phyloP scores from a whole-genome alignment of 2,797 vertebrate genomes.

The Threskiornis aethiopicus region DNA sequence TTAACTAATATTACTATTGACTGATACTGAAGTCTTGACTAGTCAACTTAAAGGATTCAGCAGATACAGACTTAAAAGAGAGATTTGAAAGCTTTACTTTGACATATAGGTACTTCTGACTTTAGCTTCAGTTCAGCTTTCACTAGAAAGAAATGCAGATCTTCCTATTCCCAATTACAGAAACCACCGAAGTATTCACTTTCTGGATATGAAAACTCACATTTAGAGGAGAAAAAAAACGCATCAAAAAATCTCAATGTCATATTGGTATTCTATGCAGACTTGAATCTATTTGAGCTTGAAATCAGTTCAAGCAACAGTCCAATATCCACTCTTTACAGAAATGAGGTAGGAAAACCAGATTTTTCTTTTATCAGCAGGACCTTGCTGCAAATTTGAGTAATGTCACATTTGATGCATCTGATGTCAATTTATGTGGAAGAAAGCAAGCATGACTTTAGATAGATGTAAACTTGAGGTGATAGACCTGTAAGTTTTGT shows the following conservation, averaged over 20 bases:
- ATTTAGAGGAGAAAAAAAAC: background rate
- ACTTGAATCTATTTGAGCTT: too few species aligned
- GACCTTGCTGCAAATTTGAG: too few species aligned
- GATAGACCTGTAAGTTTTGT: slow-evolving; percentile 12
- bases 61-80: background rate
- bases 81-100: background rate
- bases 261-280: too few species aligned
- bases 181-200: background rate
- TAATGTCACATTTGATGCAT: too few species aligned
- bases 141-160: background rate
- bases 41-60: background rate
- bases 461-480: background rate
- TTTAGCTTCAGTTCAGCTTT: background rate
- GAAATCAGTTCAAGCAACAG: too few species aligned
- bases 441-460: background rate
- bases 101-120: background rate
- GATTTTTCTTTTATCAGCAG: too few species aligned
- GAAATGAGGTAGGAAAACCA: too few species aligned
- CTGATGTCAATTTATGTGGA: too few species aligned
- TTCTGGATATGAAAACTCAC: background rate
- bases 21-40: background rate
- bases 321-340: too few species aligned
- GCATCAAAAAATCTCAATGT: too few species aligned
- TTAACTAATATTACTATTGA: background rate
- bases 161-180: background rate